phyloP scores from a whole-genome alignment of 2,113 vertebrate genomes.

The Hemiprocne comata region DNA sequence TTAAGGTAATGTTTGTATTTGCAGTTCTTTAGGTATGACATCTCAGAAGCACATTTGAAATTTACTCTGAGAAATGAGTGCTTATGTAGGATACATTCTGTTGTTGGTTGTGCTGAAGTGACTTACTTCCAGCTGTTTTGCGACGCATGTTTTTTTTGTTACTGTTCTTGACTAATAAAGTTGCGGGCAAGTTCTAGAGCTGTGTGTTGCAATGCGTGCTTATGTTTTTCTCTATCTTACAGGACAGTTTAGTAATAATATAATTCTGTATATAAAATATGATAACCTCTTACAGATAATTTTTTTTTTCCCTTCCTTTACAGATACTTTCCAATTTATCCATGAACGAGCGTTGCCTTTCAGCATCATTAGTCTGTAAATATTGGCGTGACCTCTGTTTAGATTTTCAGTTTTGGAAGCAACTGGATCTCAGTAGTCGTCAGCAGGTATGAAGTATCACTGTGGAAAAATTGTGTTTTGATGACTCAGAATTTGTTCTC shows the following conservation, averaged over 20 bases:
- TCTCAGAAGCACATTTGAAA: neutral
- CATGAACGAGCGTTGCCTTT: constrained; percentile 93
- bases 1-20: neutral
- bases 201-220: neutral
- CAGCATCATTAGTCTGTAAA: constrained; percentile 95
- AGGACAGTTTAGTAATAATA: neutral
- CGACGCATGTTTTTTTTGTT: neutral
- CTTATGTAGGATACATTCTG: neutral
- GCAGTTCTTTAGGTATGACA: neutral
- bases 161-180: neutral
- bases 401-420: constrained; percentile 99
- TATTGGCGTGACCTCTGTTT: constrained; percentile 98
- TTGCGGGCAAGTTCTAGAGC: neutral
- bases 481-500: neutral
- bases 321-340: constrained; percentile 97
- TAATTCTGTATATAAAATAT: neutral
- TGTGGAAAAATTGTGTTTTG: neutral
- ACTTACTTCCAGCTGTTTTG: neutral
- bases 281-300: neutral
- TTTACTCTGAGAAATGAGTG: neutral
- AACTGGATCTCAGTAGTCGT: constrained; percentile 95
- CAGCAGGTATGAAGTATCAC: constrained; percentile 85
- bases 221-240: neutral
- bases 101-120: neutral
- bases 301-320: neutral